phyloP scores from a whole-genome alignment of 2,113 vertebrate species.

The Cinclus cinclus region DNA sequence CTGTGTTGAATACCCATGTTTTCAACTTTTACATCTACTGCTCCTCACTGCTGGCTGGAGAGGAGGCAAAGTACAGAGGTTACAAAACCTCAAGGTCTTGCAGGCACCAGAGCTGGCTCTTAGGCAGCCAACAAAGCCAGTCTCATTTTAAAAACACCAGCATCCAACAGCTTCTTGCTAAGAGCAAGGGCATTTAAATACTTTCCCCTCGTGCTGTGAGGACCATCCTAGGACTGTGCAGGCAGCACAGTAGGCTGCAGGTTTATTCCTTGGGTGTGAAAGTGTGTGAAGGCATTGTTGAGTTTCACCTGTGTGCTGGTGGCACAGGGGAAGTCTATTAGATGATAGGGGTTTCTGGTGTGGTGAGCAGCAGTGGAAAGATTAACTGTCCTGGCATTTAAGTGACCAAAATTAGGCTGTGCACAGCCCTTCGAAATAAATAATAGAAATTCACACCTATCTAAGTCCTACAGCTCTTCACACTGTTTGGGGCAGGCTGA shows the following conservation, averaged over 20 bases:
- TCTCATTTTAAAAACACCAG: not conserved
- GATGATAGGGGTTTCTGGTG: constrained; percentile 53
- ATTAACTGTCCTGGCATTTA: constrained; percentile 74
- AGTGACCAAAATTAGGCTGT: constrained; percentile 70
- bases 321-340: not conserved
- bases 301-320: not conserved
- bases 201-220: accelerated
- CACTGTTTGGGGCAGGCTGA: constrained; percentile 8
- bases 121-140: not conserved
- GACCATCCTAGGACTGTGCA: not conserved
- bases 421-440: constrained; percentile 72
- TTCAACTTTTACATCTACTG: not conserved
- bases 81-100: not conserved
- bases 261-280: not conserved
- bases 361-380: constrained; percentile 54
- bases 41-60: not conserved
- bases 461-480: not conserved
- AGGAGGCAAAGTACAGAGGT: not conserved
- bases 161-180: not conserved
- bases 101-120: accelerated
- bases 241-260: not conserved
- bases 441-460: constrained; percentile 65
- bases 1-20: not conserved
- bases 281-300: not conserved
- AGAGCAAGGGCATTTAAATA: not conserved